Conservation (phyloP, 2,113 vertebrate species). For the Pipa parva region DNA sequence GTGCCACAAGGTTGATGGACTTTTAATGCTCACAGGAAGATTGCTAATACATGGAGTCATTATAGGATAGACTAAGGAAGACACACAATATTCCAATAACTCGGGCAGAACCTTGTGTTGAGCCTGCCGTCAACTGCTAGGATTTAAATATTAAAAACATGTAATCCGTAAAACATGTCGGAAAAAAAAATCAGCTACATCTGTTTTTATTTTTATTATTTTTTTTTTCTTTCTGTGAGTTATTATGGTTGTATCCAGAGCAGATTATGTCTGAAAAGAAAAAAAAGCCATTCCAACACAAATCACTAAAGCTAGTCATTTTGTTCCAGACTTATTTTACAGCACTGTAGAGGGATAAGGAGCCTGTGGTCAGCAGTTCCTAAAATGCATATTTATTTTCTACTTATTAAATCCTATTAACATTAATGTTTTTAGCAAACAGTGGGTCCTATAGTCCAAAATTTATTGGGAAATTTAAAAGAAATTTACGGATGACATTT, state of each 20-base stretch:
- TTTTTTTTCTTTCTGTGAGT: conserved; percentile 27
- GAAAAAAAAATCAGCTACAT: conserved; percentile 17
- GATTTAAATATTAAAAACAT: conserved; percentile 35
- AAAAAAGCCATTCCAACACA: conserved; percentile 18
- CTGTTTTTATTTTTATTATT: conserved; percentile 39
- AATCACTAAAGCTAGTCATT: conserved; percentile 9
- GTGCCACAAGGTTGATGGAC: conserved; percentile 18
- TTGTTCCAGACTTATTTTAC: conserved; percentile 3
- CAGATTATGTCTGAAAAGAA: conserved; percentile 37
- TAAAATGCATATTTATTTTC: neutral
- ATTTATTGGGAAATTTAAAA: too few relatives aligned
- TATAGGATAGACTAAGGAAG: conserved; percentile 28
- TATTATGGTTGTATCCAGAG: conserved; percentile 24
- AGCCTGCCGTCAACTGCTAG: conserved; percentile 29
- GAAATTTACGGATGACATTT: too few relatives aligned
- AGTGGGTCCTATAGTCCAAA: too few relatives aligned
- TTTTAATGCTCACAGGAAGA: conserved; percentile 43
- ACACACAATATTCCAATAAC: conserved; percentile 37
- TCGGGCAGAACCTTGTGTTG: conserved; percentile 17
- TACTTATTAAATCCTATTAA: too few relatives aligned
- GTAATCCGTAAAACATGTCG: conserved; percentile 33
- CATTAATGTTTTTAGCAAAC: too few relatives aligned
- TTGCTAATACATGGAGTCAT: conserved; percentile 37
- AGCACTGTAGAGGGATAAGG: neutral
- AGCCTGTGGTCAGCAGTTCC: neutral